A percentile compares a stretch with the other conserved stretches of the same genome.
Conservation (phyloP, 2,797 vertebrate genomes). For the Thaleichthys pacificus region DNA sequence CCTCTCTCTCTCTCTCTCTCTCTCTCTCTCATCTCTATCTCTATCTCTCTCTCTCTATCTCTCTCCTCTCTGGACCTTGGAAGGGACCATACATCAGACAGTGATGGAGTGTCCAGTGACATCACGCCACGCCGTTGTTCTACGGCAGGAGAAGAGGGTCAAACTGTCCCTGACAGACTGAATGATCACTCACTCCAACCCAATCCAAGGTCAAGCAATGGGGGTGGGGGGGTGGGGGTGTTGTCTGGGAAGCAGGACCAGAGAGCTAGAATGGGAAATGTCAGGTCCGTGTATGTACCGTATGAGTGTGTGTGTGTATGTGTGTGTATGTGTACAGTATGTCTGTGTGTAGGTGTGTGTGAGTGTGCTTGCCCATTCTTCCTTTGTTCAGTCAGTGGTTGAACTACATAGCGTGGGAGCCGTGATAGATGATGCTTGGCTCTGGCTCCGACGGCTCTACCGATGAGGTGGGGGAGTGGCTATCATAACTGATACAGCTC, state of each 20-base stretch:
- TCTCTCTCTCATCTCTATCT: not conserved
- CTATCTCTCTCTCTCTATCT: conserved; percentile 16
- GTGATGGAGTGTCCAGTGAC: conserved; percentile 40
- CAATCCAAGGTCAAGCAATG: conserved; percentile 57
- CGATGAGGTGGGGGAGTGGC: not conserved
- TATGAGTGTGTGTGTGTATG: no score
- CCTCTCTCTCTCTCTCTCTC: conserved; percentile 22
- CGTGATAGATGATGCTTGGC: not conserved
- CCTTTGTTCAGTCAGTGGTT: no score
- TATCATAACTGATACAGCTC: not conserved
- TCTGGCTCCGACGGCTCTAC: not conserved
- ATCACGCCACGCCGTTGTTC: conserved; percentile 51
- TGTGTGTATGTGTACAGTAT: no score
- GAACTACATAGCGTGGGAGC: not conserved
- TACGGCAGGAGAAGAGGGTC: conserved; percentile 45
- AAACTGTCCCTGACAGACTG: conserved; percentile 49
- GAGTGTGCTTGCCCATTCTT: not conserved
- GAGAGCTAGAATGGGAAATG: not conserved
- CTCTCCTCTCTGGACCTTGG: conserved; percentile 54
- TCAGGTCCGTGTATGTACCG: no score
- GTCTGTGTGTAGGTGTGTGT: not conserved
- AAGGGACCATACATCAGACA: conserved; percentile 51
- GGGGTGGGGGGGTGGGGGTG: conserved; percentile 10
- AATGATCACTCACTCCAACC: conserved; percentile 57
- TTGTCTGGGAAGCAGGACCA: conserved; percentile 3